Percentiles rank a stretch among this genome's conserved stretches.
Evolutionary conservation across 2,797 vertebrate species (phyloP).

Genomic region (Sebastiscus albofasciatus): DNA sequence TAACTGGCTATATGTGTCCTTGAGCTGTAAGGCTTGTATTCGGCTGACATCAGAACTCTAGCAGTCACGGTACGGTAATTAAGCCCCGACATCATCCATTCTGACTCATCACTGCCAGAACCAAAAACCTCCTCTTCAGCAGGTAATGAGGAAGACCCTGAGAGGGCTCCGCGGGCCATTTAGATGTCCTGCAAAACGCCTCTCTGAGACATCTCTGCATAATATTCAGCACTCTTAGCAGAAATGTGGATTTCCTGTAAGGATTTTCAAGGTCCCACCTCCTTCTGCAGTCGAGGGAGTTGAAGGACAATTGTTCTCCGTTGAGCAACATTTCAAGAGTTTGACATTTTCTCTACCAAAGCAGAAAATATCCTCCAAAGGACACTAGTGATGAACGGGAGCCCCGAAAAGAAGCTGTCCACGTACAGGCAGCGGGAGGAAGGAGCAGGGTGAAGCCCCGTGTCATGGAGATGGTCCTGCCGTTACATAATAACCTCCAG

Average conservation of each 20-base stretch:
- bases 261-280: conserved; percentile 56
- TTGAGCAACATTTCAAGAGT: conserved; percentile 33
- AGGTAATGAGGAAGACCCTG: conserved; percentile 63
- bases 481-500: conserved; percentile 62
- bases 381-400: background rate
- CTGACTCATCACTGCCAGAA: conserved; percentile 68
- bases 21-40: conserved; percentile 50
- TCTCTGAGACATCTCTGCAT: conserved; percentile 44
- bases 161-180: conserved; percentile 43
- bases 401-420: background rate
- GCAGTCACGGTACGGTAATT: conserved; percentile 61
- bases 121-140: conserved; percentile 59
- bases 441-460: conserved; percentile 2
- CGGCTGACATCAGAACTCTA: conserved; percentile 49
- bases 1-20: conserved; percentile 57
- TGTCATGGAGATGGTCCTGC: conserved; percentile 48
- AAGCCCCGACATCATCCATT: conserved; percentile 61
- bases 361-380: conserved; percentile 32
- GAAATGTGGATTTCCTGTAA: conserved; percentile 63
- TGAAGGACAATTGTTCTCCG: conserved; percentile 35
- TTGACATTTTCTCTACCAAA: conserved; percentile 34
- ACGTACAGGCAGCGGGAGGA: background rate
- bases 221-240: conserved; percentile 67
- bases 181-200: conserved; percentile 22
- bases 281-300: conserved; percentile 40